Evolutionary conservation across 1,140 invertebrate species (phyloP), one percentile per base, ranked within the genome.

Genomic region (Luehdorfia chinensis): DNA sequence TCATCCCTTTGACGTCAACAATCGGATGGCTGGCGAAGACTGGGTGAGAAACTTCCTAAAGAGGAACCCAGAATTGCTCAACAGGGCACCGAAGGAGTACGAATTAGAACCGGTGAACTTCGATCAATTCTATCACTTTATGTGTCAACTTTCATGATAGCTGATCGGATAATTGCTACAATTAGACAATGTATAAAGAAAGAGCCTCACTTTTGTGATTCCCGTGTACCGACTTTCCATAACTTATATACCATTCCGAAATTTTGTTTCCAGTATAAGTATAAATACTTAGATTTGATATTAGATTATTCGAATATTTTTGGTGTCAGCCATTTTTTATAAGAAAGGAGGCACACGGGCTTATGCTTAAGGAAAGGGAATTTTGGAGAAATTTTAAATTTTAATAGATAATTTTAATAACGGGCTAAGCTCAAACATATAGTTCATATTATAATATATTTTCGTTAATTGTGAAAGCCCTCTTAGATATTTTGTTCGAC

Each of bases 21-120:
- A 72, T 7, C 57, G 83, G 8, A 86, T 86, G 83, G 83, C 83
- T 1, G 83, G 83, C 19, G 83, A 86, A 41, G 83, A 86, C 34
- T 86, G 83, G 83, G 83, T 86, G 5, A 75, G 83, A 48, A 86
- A 84, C 48, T 86, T 86, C 59, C 50, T 86, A 8, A 86, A 86
- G 25, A 58, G 83, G 30, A 86, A 86, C 45, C 83, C 83, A 1
- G 83, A 86, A 43, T 56, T 86, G 12, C 52, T 80, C 8, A 61
- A 84, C 13, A 78, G 66, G 46, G 64, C 79, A 8, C 77, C 78
- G 3, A 74, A 69, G 39, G 75, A 80, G 1, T 61, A 55, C 30
- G 77, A 77, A 28, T 43, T 80, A 47, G 79, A 86, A 36, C 79
- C 79, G 41, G 83, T 84, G 23, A 86, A 86, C 55, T 86, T 86